These are phyloP conservation scores for Nyctibius bracteatus DNA, from an alignment of 2,113 vertebrate genomes.

Conservation along the genomic window DNA sequence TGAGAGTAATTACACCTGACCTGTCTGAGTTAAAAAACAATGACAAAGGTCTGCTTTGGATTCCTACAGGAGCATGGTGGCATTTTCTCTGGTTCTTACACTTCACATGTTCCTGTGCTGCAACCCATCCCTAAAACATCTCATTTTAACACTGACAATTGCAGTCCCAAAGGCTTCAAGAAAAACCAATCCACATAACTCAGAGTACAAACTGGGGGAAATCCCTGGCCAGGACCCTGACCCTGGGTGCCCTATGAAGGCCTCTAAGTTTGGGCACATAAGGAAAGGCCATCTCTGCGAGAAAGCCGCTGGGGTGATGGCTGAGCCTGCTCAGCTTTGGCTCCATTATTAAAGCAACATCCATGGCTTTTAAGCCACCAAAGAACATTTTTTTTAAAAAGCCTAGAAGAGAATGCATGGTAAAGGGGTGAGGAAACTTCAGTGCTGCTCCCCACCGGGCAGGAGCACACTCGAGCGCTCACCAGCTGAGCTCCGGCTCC, in stretches of 20 bases:
- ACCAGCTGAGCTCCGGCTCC: fast-evolving
- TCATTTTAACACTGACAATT: fast-evolving
- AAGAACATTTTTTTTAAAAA: not conserved
- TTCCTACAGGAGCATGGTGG: fast-evolving
- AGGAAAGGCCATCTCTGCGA: fast-evolving
- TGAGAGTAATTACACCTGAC: not conserved
- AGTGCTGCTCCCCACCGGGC: fast-evolving
- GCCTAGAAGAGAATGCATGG: fast-evolving
- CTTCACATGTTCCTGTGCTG: not conserved
- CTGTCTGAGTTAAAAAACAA: not conserved
- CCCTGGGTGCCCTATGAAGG: fast-evolving
- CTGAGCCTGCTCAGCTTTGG: not conserved
- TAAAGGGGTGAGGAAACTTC: not conserved
- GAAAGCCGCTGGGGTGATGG: fast-evolving
- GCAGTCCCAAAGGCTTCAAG: too few relatives aligned
- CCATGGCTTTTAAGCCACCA: fast-evolving
- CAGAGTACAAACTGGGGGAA: fast-evolving
- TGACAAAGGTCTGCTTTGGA: not conserved
- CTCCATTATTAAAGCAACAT: fast-evolving
- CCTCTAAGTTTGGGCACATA: fast-evolving
- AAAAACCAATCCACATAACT: fast-evolving
- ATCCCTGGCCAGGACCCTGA: fast-evolving
- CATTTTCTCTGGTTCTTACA: not conserved
- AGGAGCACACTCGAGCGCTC: fast-evolving
- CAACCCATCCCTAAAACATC: not conserved